Conservation (phyloP, 2,797 vertebrate species). For the Scomberomorus guttatus region DNA sequence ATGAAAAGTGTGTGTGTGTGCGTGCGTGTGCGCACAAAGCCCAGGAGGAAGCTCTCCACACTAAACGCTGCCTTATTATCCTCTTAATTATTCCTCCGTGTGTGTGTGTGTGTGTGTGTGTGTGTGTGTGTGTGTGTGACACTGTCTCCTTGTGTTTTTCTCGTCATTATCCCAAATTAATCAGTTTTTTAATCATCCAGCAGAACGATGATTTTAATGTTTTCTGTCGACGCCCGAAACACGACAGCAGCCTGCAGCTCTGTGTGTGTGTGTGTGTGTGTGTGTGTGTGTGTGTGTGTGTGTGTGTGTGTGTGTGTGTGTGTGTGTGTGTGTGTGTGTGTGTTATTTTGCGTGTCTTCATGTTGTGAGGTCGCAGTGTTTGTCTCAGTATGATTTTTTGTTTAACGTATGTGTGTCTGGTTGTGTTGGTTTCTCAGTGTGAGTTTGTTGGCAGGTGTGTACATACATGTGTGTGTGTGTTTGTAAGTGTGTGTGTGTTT, state of each 20-base stretch:
- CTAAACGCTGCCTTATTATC: conserved; percentile 85
- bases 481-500: conserved; percentile 3
- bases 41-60: conserved; percentile 75
- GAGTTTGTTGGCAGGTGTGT: no score
- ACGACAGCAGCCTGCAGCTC: conserved; percentile 79
- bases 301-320: conserved; percentile 35
- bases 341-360: no score
- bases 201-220: conserved; percentile 86
- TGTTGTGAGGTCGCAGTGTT: no score
- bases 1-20: conserved; percentile 19
- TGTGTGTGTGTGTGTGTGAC: conserved; percentile 43
- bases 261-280: conserved; percentile 61
- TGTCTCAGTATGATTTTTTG: no score
- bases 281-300: conserved; percentile 60
- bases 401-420: no score
- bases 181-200: conserved; percentile 85
- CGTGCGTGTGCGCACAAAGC: conserved; percentile 22
- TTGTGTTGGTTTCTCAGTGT: no score
- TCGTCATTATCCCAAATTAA: conserved; percentile 84
- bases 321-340: no score
- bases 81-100: conserved; percentile 80
- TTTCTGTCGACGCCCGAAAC: conserved; percentile 70
- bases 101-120: conserved; percentile 51
- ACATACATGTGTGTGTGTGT: no score
- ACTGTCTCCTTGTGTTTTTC: conserved; percentile 79